A percentile compares a stretch with the other conserved stretches of the same genome.
Conservation (phyloP, 2,797 vertebrate species). For the Pristis pectinata region DNA sequence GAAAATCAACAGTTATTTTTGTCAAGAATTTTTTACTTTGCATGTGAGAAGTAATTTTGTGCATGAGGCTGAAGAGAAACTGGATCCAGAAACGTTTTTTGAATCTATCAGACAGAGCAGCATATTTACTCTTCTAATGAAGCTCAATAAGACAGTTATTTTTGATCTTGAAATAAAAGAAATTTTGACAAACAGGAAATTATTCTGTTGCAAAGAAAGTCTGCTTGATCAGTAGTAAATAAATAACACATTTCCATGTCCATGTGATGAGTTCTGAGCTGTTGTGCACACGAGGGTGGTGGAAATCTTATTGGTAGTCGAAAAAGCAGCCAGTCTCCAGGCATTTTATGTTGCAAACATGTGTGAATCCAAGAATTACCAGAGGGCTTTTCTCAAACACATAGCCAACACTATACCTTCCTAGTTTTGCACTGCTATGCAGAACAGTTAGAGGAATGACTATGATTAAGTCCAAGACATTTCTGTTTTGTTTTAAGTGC, state of each 20-base stretch:
- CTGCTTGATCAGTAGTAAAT: slow-evolving; percentile 52
- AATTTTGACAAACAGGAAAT: slow-evolving; percentile 23
- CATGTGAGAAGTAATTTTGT: neutral
- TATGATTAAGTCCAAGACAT: neutral
- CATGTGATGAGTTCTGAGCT: neutral
- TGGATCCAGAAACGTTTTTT: neutral
- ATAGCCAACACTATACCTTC: neutral
- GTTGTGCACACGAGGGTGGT: neutral
- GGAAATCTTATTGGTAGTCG: slow-evolving; percentile 17
- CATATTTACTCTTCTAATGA: neutral
- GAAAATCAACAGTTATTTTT: neutral
- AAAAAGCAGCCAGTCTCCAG: neutral
- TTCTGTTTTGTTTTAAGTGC: neutral
- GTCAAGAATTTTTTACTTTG: neutral
- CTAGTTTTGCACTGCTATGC: neutral
- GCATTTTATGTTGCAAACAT: slow-evolving; percentile 26
- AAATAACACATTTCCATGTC: slow-evolving; percentile 49
- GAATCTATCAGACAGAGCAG: neutral
- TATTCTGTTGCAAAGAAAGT: slow-evolving; percentile 10
- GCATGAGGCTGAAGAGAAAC: neutral
- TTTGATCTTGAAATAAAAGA: neutral
- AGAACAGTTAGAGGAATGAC: neutral
- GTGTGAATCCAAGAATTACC: neutral
- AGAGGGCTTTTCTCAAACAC: neutral
- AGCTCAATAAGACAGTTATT: neutral